Evolutionary conservation across 2,113 vertebrate genomes (phyloP), one percentile per base, ranked within the genome.

Genomic region (Hyaena hyaena): DNA sequence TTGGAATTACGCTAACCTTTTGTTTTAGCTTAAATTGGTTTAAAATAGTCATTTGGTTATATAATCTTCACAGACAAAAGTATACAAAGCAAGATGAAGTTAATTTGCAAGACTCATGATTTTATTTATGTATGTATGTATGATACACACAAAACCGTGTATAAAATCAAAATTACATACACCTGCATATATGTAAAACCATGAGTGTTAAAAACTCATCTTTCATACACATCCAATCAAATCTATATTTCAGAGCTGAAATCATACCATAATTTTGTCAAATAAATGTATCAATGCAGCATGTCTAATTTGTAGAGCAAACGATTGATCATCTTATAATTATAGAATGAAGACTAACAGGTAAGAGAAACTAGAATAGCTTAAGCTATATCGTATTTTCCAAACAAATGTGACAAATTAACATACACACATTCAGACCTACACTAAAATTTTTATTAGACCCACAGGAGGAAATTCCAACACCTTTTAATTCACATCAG

Each of bases 361-460:
- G 63, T 39, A 90, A 97, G 61, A 90, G 76, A 97, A 96, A 3
- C 0, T 77, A 97, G 48, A 95, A 97, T 74, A 96, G 88, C 74
- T 2, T 65, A 94, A 81, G 98, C 63, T 39, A 97, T 69, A 96
- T 97, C 92, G 96, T 45, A 43, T 73, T 69, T 82, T 86, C 96
- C 90, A 97, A 95, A 83, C 53, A 96, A 97, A 97, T 94, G 28
- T 3, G 79, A 83, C 66, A 97, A 97, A 93, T 81, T 19, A 93
- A 26, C 28, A 85, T 74, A 89, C n/a, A 74, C 53, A 69, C 14
- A 58, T 81, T 92, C 2, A 1, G 90, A 79, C 55, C 84, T 45
- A 96, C 84, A 98, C 97, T 97, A 98, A 98, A 96, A 23, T 66
- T 97, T 82, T 90, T 93, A 96, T 85, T 98, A 97, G 90, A 87